Percentiles rank a stretch among this genome's conserved stretches.
Conservation (phyloP, 2,888 invertebrate species). For the Nycteola revayana region DNA sequence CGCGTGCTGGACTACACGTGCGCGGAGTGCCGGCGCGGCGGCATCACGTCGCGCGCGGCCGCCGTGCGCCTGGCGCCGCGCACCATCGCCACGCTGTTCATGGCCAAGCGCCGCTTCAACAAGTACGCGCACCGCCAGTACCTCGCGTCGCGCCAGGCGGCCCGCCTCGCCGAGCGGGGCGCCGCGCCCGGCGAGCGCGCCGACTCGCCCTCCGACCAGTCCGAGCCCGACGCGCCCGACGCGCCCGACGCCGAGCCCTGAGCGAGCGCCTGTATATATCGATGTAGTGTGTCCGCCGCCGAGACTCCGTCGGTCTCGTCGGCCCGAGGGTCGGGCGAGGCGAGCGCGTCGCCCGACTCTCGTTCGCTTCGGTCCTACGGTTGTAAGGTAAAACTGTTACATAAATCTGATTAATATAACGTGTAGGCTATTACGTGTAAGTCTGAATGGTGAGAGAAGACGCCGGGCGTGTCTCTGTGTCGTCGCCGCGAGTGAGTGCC, state of each 20-base stretch:
- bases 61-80: slow-evolving; percentile 74
- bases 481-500: slow-evolving; percentile 32
- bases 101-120: slow-evolving; percentile 80
- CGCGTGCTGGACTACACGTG: slow-evolving; percentile 78
- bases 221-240: slow-evolving; percentile 17
- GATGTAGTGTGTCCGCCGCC: slow-evolving; percentile 33
- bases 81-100: slow-evolving; percentile 78
- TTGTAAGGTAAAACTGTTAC: slow-evolving; percentile 72
- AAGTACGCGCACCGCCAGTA: slow-evolving; percentile 79
- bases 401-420: slow-evolving; percentile 78
- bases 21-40: slow-evolving; percentile 74
- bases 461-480: slow-evolving; percentile 50
- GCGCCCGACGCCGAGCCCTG: slow-evolving; percentile 15
- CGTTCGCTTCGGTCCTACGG: slow-evolving; percentile 71
- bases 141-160: slow-evolving; percentile 45
- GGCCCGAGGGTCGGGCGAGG: too few relatives aligned
- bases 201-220: slow-evolving; percentile 20
- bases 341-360: slow-evolving; percentile 34
- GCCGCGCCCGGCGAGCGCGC: slow-evolving; percentile 15
- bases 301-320: too few relatives aligned
- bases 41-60: slow-evolving; percentile 75
- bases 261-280: slow-evolving; percentile 35
- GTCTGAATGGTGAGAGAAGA: slow-evolving; percentile 63
- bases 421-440: slow-evolving; percentile 62
- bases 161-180: slow-evolving; percentile 23